Conservation (phyloP, 2,888 invertebrate species). For the Noctua janthina region DNA sequence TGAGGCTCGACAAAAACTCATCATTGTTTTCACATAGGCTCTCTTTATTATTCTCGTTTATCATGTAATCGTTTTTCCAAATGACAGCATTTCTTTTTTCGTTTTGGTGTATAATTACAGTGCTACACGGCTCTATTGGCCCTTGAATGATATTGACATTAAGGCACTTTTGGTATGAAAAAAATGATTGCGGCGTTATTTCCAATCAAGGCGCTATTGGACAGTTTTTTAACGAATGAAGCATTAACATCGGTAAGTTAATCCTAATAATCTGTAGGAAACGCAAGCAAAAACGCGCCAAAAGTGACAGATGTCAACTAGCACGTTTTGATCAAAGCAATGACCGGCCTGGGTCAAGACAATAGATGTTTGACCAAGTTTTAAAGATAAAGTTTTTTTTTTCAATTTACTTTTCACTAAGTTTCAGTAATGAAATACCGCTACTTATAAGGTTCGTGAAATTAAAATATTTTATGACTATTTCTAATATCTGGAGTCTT, state of each 20-base stretch:
- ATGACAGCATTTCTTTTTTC: background rate
- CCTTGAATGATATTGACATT: background rate
- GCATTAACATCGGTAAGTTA: background rate
- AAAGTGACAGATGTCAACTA: slow-evolving; percentile 61
- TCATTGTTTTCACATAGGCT: background rate
- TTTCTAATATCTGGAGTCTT: background rate
- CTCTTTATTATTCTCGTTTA: slow-evolving; percentile 2
- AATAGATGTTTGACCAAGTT: slow-evolving; percentile 34
- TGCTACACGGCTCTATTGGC: background rate
- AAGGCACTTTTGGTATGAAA: background rate
- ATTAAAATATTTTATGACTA: background rate
- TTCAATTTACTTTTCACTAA: slow-evolving; percentile 9
- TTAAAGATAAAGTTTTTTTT: slow-evolving; percentile 24
- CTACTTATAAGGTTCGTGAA: slow-evolving; percentile 15
- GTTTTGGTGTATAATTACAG: background rate
- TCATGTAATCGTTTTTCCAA: background rate
- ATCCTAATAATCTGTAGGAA: background rate
- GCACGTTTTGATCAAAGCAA: slow-evolving; percentile 57
- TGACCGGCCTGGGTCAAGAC: slow-evolving; percentile 22
- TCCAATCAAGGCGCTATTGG: background rate
- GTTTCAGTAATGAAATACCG: slow-evolving; percentile 10
- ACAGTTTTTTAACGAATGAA: background rate
- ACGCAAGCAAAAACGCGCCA: background rate
- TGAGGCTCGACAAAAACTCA: background rate
- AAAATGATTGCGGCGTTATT: background rate